phyloP scores from a whole-genome alignment of 2,113 vertebrate species.

The Grallaria varia region DNA sequence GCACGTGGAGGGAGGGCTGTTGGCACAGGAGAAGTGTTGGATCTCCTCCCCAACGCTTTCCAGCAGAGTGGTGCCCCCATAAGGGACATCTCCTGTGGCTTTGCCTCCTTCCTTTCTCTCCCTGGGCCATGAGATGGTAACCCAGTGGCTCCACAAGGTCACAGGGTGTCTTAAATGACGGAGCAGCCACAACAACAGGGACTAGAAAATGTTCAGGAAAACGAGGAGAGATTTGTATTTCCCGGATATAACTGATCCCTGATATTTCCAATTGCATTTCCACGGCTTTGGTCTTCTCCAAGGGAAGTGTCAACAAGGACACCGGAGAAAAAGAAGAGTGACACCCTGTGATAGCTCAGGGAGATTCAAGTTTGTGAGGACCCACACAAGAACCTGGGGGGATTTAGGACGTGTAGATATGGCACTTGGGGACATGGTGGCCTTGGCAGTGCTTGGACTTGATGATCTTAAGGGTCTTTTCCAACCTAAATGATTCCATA shows the following conservation, averaged over 20 bases:
- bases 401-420: rapidly evolving
- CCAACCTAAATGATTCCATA: neutral
- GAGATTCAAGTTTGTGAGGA: neutral
- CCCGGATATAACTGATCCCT: neutral
- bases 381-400: rapidly evolving
- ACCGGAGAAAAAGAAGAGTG: neutral
- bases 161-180: neutral
- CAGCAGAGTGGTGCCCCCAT: neutral
- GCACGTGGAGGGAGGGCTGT: neutral
- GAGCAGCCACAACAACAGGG: neutral
- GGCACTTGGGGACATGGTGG: neutral
- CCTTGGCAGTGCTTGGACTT: neutral
- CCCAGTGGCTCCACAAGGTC: neutral
- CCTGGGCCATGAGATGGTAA: neutral
- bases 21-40: rapidly evolving
- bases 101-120: neutral
- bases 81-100: neutral
- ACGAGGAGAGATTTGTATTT: neutral
- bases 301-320: neutral
- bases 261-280: neutral
- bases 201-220: neutral
- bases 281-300: neutral
- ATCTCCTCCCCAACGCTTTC: neutral
- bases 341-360: neutral
- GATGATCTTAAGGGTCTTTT: neutral